Base-by-base conservation (phyloP, 2,888 invertebrate species). In the Coelinius sp. region DNA sequence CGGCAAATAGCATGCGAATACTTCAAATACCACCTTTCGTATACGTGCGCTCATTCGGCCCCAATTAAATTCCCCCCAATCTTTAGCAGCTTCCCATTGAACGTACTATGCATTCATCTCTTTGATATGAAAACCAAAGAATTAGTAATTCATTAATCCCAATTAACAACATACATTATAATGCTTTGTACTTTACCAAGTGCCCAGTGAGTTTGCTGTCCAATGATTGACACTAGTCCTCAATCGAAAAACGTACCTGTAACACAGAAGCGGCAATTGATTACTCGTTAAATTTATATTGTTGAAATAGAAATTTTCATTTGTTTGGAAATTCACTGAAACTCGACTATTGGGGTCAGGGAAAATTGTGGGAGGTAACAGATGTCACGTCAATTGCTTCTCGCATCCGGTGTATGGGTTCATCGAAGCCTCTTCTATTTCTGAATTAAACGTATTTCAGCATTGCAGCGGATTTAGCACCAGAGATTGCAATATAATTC, bases 61-160 rank as follows among this genome's bases (percentile, higher is more conserved):
- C n/a, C 41, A 8, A 3, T 14, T 41, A n/a, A 14, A 8, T 31
- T 6, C 31, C 31, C 41, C 41, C 41, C 41, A n/a, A 41, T 41
- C 41, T 41, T 41, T 38, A n/a, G n/a, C n/a, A n/a, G n/a, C 38
- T 38, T 2, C 20, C 22, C 49, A 22, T 49, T 24, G 12, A 52
- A 52, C 12, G 24, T n/a, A 41, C 41, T 14, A 8, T 41, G 41
- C 14, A 41, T 41, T 41, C 52, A 24, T 49, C 22, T 12, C 35
- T 59, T 31, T 62, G 31, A 68, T 56, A 56, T 46, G 10, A 17
- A 46, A 62, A 62, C 44, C 12, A 22, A 56, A 56, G 22, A 66
- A 66, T 66, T 52, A 66, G 22, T 17, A 31, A 66, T 66, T 66
- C 52, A 65, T 65, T 27, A 31, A 27, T 56, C 25, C 24, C 31